Base-by-base conservation (phyloP, 2,888 invertebrate species). In the Drosophila heteroneura region DNA sequence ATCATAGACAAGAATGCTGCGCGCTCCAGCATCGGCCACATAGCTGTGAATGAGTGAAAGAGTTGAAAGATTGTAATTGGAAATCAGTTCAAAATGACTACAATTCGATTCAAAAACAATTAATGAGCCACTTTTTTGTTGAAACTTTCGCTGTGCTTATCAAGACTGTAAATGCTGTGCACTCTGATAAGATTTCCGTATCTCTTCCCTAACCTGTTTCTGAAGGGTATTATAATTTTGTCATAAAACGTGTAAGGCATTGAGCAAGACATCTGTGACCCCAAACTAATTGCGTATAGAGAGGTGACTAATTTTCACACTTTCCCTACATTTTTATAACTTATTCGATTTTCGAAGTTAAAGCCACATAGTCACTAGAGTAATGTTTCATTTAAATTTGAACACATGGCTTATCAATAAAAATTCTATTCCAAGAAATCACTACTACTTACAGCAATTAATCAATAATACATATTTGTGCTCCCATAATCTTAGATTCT, bases 1-100 rank as follows among this genome's bases (percentile, higher is more conserved):
- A 80, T 95, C 95, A 86, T 94, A 95, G 5, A 95, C 94, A 14
- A 94, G 85, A 72, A 94, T 94, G 68, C 93, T 92, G 28, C 94
- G 92, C 16, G 93, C 92, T 28, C 94, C 93, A 41, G 93, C 93
- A 85, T 93, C 93, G 19, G 93, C 92, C 28, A 92, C 91, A 70
- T 93, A 93, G 33, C 93, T 93, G 59, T 16, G 30, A 33, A 39
- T 0, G 41, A 9, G n/a, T 28, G 12, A 28, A 9, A 52, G 28
- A 41, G n/a, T 44, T 5, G 10, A n/a, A 33, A 19, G 30, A 37
- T 56, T 7, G 22, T 9, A 32, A 33, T 22, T 49, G n/a, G 5
- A n/a, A 41, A 51, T 19, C 57, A 5, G 22, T 6, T 33, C 10
- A 3, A 26, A 47, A 30, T 30, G 19, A 4, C 16, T 5, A 61